Conservation (phyloP, 2,797 vertebrate genomes). For the Peromyscus attwateri region DNA sequence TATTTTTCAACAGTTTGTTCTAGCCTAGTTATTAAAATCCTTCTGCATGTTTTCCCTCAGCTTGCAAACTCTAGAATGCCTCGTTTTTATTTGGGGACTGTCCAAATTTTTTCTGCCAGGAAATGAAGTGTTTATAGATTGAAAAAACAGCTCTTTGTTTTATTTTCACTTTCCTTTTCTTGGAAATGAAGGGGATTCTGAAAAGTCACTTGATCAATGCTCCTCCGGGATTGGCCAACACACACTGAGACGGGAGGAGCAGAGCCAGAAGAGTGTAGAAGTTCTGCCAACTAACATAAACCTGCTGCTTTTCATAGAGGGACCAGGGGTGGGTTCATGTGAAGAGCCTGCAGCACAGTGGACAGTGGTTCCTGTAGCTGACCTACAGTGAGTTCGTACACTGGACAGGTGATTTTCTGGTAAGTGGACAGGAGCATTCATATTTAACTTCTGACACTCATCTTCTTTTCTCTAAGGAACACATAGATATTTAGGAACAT, state of each 20-base stretch:
- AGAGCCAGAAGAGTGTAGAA: not conserved
- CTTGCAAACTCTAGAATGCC: not conserved
- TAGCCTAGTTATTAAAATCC: not conserved
- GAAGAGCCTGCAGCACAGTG: too few relatives aligned
- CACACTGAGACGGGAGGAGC: not conserved
- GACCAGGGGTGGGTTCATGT: too few relatives aligned
- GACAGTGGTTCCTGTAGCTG: too few relatives aligned
- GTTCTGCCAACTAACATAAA: too few relatives aligned
- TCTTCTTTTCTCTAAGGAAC: not conserved
- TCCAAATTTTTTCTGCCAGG: not conserved
- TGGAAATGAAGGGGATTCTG: not conserved
- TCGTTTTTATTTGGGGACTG: not conserved
- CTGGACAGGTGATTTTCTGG: not conserved
- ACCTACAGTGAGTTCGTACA: too few relatives aligned
- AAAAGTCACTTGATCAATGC: not conserved
- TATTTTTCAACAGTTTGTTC: rapidly evolving
- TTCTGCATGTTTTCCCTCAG: not conserved
- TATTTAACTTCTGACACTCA: not conserved
- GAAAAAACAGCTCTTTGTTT: not conserved
- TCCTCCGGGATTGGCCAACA: not conserved
- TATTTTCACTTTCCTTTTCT: not conserved
- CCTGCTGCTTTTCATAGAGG: not conserved
- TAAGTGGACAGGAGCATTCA: not conserved
- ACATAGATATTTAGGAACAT: too few relatives aligned
- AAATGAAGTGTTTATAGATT: not conserved